A percentile compares a stretch with the other conserved stretches of the same genome.
Evolutionary conservation across 1,140 invertebrate species (phyloP).

Genomic region (Megalopta genalis): DNA sequence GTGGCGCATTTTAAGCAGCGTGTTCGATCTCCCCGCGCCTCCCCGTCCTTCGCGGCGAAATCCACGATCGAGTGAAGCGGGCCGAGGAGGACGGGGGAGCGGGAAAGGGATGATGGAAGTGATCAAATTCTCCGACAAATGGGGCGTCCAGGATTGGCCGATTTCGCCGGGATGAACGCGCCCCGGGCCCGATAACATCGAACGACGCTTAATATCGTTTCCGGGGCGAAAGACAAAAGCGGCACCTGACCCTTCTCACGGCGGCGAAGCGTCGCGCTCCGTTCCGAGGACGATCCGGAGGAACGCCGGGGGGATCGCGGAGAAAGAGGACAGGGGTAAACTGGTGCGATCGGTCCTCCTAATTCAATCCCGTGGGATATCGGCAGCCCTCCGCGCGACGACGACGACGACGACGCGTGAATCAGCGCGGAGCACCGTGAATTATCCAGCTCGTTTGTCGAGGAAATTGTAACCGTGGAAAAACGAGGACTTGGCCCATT

Average conservation of each 20-base stretch:
- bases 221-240: slow-evolving; percentile 60
- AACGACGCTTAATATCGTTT: slow-evolving; percentile 65
- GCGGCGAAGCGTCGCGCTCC: not conserved
- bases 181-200: slow-evolving; percentile 57
- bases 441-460: slow-evolving; percentile 65
- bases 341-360: slow-evolving; percentile 61
- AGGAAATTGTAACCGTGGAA: slow-evolving; percentile 49
- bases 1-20: slow-evolving; percentile 7
- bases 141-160: slow-evolving; percentile 46
- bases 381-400: slow-evolving; percentile 47
- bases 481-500: slow-evolving; percentile 50
- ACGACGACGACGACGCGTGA: slow-evolving; percentile 50
- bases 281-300: slow-evolving; percentile 46
- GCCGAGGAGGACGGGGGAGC: too few species aligned
- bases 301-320: slow-evolving; percentile 11
- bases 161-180: slow-evolving; percentile 36
- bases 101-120: not conserved
- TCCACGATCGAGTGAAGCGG: slow-evolving; percentile 13
- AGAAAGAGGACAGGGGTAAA: slow-evolving; percentile 17
- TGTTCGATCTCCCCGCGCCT: not conserved
- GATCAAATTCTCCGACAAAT: slow-evolving; percentile 54
- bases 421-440: slow-evolving; percentile 50
- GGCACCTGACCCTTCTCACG: slow-evolving; percentile 63
- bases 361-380: slow-evolving; percentile 67
- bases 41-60: not conserved